Conservation (phyloP, 2,797 vertebrate species). For the Cyprinella venusta region DNA sequence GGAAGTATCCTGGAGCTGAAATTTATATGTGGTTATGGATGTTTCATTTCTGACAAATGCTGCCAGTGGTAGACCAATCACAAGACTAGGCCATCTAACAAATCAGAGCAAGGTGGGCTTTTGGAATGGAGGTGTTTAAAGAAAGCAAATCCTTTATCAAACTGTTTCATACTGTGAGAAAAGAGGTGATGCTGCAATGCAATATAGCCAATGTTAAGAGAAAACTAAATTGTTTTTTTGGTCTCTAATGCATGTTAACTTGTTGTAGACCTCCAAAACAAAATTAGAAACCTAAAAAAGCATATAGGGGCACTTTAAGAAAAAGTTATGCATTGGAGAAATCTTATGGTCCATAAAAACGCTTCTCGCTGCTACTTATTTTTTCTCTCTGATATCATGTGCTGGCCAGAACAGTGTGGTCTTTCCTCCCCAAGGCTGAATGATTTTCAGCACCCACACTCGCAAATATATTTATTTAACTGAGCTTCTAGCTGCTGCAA, state of each 20-base stretch:
- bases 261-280: neutral
- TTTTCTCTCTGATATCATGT: slow-evolving; percentile 21
- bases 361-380: neutral
- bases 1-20: neutral
- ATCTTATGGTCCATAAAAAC: neutral
- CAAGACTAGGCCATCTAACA: neutral
- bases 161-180: neutral
- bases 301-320: neutral
- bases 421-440: slow-evolving; percentile 30
- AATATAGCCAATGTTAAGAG: neutral
- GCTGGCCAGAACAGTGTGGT: neutral
- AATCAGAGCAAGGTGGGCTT: neutral
- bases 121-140: neutral
- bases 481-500: slow-evolving; percentile 12
- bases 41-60: too few species aligned
- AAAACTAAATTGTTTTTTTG: neutral
- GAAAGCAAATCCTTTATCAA: neutral
- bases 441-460: slow-evolving; percentile 23
- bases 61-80: too few species aligned
- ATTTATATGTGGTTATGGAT: neutral
- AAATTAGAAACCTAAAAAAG: neutral
- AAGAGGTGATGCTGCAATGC: neutral
- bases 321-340: neutral
- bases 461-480: slow-evolving; percentile 14
- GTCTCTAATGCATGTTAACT: neutral